Conservation (phyloP, 1,140 invertebrate species). For the Drosophila persimilis region DNA sequence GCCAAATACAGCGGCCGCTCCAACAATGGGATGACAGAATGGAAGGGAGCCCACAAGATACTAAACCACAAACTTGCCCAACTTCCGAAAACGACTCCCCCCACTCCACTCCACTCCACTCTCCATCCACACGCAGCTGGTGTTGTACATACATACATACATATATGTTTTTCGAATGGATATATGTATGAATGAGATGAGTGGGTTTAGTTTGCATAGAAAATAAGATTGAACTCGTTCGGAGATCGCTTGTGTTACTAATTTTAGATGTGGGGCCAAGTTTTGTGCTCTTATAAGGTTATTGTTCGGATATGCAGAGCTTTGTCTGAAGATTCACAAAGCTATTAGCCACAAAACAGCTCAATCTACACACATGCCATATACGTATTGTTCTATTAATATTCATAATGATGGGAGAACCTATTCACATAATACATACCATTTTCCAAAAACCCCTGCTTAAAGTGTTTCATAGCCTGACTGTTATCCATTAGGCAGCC, state of each 20-base stretch:
- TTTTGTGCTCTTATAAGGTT: conserved; percentile 1
- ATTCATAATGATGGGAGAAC: no score
- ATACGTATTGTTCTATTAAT: no score
- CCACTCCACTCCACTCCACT: not conserved
- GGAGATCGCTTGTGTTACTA: no score
- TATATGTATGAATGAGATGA: conserved; percentile 3
- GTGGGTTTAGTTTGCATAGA: conserved; percentile 19
- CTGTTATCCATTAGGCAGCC: no score
- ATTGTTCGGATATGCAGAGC: no score
- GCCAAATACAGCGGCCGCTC: conserved; percentile 27
- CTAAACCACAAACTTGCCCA: conserved; percentile 44
- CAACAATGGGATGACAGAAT: conserved; percentile 48
- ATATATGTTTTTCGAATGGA: not conserved
- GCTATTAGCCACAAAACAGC: no score
- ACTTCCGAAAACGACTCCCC: conserved; percentile 68
- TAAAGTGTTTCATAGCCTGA: no score
- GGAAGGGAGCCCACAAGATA: conserved; percentile 25
- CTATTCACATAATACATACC: no score
- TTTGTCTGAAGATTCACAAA: no score
- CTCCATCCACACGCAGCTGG: conserved; percentile 25
- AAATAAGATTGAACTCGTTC: conserved; percentile 5
- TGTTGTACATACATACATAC: conserved; percentile 22
- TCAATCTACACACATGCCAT: no score
- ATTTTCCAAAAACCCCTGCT: no score
- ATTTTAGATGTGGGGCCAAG: conserved; percentile 4